Evolutionary conservation across 2,113 vertebrate species (phyloP).

Genomic region (Stercorarius parasiticus): DNA sequence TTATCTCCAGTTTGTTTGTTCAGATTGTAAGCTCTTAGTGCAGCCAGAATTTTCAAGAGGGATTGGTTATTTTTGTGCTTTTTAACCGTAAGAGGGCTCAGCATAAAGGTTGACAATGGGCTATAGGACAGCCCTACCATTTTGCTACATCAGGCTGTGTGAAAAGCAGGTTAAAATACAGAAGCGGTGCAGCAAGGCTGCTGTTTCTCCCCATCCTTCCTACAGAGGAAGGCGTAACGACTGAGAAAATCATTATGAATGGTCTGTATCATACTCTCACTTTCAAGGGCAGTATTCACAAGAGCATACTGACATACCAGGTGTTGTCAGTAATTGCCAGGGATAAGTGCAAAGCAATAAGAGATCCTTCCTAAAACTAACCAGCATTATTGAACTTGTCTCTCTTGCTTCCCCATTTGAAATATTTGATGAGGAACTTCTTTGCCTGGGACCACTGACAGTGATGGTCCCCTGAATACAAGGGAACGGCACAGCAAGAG

Average conservation of each 20-base stretch:
- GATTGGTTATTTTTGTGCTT: not conserved
- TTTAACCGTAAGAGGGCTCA: not conserved
- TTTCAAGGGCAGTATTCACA: not conserved
- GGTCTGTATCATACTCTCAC: not conserved
- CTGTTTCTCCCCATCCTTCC: not conserved
- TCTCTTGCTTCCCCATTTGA: not conserved
- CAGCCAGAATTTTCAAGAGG: not conserved
- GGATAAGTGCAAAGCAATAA: not conserved
- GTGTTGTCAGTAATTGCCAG: not conserved
- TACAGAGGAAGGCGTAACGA: not conserved
- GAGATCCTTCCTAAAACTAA: not conserved
- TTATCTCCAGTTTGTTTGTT: not conserved
- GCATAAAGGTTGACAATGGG: not conserved
- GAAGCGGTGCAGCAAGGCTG: not conserved
- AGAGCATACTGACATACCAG: not conserved
- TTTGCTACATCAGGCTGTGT: not conserved
- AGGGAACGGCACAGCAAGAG: not conserved
- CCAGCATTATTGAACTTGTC: not conserved
- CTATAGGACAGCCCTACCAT: not conserved
- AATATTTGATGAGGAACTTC: not conserved
- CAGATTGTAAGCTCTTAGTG: not conserved
- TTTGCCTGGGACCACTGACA: not conserved
- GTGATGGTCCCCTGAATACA: not conserved
- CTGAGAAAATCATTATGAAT: not conserved
- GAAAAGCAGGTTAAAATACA: not conserved